Evolutionary conservation across 2,113 vertebrate genomes (phyloP).

Genomic region (Ammodytes dubius): DNA sequence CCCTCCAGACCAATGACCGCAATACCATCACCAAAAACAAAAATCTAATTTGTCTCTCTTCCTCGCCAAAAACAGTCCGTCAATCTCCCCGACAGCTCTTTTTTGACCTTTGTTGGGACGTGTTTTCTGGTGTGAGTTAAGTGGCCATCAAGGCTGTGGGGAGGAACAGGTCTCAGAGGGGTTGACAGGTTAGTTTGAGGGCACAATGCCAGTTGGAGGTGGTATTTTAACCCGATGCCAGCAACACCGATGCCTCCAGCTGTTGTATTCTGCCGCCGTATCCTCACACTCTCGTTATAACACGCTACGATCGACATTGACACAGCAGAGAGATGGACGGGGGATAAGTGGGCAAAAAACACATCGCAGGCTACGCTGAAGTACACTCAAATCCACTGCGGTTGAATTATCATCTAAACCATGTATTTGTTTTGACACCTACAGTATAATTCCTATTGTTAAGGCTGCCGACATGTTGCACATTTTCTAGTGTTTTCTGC

Average conservation of each 20-base stretch:
- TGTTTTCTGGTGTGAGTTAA: constrained; percentile 50
- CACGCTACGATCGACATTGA: not conserved
- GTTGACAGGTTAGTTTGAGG: constrained; percentile 49
- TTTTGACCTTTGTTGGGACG: constrained; percentile 59
- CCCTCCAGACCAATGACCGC: not conserved
- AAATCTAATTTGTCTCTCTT: constrained; percentile 2
- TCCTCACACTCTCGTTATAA: constrained; percentile 22
- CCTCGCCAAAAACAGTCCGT: not conserved
- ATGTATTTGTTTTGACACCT: not conserved
- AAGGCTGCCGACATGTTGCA: not conserved
- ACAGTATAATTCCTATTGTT: not conserved
- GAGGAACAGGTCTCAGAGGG: constrained; percentile 29
- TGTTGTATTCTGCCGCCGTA: not conserved
- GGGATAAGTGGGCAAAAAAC: not conserved
- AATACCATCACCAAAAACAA: constrained; percentile 1
- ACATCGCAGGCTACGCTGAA: not conserved
- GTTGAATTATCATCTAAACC: not conserved
- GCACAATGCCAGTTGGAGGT: constrained; percentile 25
- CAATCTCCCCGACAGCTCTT: constrained; percentile 38
- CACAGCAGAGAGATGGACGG: not conserved
- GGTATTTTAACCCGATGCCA: constrained; percentile 10
- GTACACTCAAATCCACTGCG: not conserved
- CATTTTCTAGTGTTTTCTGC: not conserved
- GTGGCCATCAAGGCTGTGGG: constrained; percentile 31
- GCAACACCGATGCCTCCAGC: constrained; percentile 15